Base-by-base conservation (phyloP, 2,797 vertebrate species). In the Phylloscopus collybita region DNA sequence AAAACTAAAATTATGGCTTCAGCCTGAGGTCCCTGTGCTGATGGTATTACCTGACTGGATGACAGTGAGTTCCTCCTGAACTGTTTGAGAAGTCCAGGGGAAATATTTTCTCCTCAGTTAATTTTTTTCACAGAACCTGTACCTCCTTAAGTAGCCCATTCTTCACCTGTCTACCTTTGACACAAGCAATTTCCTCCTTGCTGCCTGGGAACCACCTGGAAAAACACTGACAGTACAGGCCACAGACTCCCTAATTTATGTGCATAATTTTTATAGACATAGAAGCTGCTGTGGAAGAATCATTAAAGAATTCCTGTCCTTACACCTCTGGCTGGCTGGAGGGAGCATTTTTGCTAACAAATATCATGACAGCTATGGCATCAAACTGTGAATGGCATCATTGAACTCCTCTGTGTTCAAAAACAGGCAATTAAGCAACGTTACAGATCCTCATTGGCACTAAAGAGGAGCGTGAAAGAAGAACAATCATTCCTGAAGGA, bases 121-220 rank as follows among this genome's bases (percentile, higher is more conserved):
- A 59, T 65, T 92, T 95, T 96, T 96, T 94, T 72, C 64, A 73
- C 76, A 85, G 84, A 91, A 60, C 49, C 74, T 73, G 38, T 70
- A 66, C 78, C 34, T 80, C 88, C 88, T 56, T 73, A 93, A 91
- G 89, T 89, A 93, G 64, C 86, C 92, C 80, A 95, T 95, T 96
- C 94, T 94, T 96, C 78, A 94, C 51, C 71, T 90, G 86, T 93
- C 96, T 96, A 21, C 73, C 76, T 86, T 65, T 75, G 76, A 92
- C 80, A 94, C 54, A 81, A 93, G 73, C 83, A 94, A 94, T 95
- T 96, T 95, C 76, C 70, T 93, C 80, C 42, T 86, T 65, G 54
- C 66, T 95, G 83, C 76, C 93, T 81, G 32, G n/a, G 50, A 92
- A 86, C 70, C 66, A 86, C 50, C 65, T 86, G 80, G 62, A 88